Base-by-base conservation (phyloP, 2,797 vertebrate species). In the Sebastes vulpes region DNA sequence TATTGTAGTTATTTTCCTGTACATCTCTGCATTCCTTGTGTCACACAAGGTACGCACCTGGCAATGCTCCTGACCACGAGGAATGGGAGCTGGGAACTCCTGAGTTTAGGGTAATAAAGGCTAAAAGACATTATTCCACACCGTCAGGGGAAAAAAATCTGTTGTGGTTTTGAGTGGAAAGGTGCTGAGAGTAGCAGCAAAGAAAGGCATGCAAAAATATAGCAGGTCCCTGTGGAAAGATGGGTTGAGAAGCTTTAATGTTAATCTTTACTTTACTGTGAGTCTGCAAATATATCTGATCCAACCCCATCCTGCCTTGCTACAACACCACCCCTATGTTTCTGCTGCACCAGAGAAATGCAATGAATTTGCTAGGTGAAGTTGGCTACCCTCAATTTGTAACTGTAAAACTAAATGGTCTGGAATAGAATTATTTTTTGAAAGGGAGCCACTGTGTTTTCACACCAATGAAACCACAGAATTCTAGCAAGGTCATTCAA, bases 61-160 rank as follows among this genome's bases (percentile, higher is more conserved):
- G 61, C 65, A 78, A 23, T 74, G 56, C 65, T 64, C 56, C 75
- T 82, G 53, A 83, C 72, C 81, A 18, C 57, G 71, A 81, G 38
- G 38, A 72, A 79, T 56, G 38, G 42, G 23, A 67, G 61, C 75
- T 63, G 52, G 70, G 65, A 79, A 48, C 61, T 69, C 77, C 77
- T 72, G 28, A 77, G 76, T 61, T 57, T 5, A n/a, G 50, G 52
- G 23, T 65, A 65, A 65, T 70, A 42, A 54, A 65, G n/a, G 61
- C 46, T 61, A 65, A 83, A 75, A 72, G 71, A 66, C 65, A 20
- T 58, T 46, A 73, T 82, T 85, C 25, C 61, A 82, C 59, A 56
- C 10, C 5, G 31, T 84, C 71, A 75, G 82, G 65, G 66, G 48
- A 73, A 75, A 70, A 59, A 59, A 77, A 18, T 26, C 21, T n/a